phyloP scores from a whole-genome alignment of 2,888 invertebrate genomes.

The Morpho achilles region DNA sequence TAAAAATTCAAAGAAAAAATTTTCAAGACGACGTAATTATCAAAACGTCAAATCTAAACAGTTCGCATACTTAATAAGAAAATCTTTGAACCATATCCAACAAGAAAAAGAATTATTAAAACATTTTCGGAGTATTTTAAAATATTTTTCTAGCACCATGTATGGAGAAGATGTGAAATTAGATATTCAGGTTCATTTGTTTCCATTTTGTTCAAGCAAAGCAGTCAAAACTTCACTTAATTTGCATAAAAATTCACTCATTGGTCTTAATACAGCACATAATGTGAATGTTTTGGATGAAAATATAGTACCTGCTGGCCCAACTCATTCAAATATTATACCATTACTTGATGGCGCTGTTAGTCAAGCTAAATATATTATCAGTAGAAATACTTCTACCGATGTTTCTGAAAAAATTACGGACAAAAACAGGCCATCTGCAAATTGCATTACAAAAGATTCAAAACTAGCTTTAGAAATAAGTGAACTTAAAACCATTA shows the following conservation, averaged over 20 bases:
- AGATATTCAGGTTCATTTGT: constrained; percentile 51
- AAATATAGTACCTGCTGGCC: no score
- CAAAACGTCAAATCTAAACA: constrained; percentile 35
- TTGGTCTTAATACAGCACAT: background rate
- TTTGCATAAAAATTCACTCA: background rate
- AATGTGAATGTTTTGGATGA: background rate
- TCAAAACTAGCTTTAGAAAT: constrained; percentile 47
- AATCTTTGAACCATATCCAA: constrained; percentile 28
- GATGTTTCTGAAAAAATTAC: constrained; percentile 27
- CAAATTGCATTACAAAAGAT: constrained; percentile 15
- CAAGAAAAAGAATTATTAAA: constrained; percentile 33
- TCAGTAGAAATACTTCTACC: constrained; percentile 33
- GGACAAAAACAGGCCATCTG: constrained; percentile 27
- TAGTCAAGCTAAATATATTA: constrained; percentile 48
- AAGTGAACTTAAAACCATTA: constrained; percentile 45
- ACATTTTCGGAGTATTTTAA: constrained; percentile 43
- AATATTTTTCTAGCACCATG: constrained; percentile 42
- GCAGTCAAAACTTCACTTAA: constrained; percentile 13
- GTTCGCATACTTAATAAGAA: constrained; percentile 37
- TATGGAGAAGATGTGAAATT: constrained; percentile 45
- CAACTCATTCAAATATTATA: constrained; percentile 37
- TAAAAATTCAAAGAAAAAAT: constrained; percentile 9
- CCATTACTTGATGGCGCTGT: constrained; percentile 50
- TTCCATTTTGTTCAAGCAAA: constrained; percentile 33
- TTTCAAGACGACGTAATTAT: constrained; percentile 11